These are phyloP conservation scores for Galerucella pusilla DNA, from an alignment of 2,888 invertebrate genomes.

Conservation along the genomic window DNA sequence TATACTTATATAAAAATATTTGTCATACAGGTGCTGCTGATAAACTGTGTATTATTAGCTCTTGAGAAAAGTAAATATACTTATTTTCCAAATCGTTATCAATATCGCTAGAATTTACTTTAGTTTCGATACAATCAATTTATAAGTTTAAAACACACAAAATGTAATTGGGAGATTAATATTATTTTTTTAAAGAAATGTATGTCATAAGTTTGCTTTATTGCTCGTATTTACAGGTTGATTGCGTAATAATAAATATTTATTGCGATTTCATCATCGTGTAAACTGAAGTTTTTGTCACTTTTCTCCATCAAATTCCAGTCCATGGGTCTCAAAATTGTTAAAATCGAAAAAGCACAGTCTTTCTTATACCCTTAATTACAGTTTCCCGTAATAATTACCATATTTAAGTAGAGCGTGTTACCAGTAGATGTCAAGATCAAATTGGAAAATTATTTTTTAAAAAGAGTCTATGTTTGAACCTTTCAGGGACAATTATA, in stretches of 20 bases:
- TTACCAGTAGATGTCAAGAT: too few relatives aligned
- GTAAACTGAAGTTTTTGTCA: not conserved
- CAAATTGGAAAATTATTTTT: too few relatives aligned
- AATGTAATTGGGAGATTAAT: constrained; percentile 27
- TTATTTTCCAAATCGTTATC: constrained; percentile 40
- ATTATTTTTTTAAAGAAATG: constrained; percentile 4
- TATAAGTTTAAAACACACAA: constrained; percentile 34
- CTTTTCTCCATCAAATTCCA: too few relatives aligned
- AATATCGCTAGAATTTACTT: constrained; percentile 34
- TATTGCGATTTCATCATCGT: too few relatives aligned
- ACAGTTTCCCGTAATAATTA: too few relatives aligned
- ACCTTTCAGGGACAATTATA: too few relatives aligned
- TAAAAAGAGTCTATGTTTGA: too few relatives aligned
- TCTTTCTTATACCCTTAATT: too few relatives aligned
- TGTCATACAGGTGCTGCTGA: constrained; percentile 44
- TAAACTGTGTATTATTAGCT: constrained; percentile 42
- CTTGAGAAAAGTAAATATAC: constrained; percentile 46
- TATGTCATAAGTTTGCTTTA: constrained; percentile 10
- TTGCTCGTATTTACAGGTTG: not conserved
- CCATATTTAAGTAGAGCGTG: too few relatives aligned
- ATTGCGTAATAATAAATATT: not conserved
- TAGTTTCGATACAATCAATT: constrained; percentile 28
- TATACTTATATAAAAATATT: constrained; percentile 20
- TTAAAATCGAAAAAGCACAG: too few relatives aligned
- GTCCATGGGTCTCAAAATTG: too few relatives aligned